Evolutionary conservation across 2,888 invertebrate species (phyloP).

Genomic region (Steinernema scapterisci): DNA sequence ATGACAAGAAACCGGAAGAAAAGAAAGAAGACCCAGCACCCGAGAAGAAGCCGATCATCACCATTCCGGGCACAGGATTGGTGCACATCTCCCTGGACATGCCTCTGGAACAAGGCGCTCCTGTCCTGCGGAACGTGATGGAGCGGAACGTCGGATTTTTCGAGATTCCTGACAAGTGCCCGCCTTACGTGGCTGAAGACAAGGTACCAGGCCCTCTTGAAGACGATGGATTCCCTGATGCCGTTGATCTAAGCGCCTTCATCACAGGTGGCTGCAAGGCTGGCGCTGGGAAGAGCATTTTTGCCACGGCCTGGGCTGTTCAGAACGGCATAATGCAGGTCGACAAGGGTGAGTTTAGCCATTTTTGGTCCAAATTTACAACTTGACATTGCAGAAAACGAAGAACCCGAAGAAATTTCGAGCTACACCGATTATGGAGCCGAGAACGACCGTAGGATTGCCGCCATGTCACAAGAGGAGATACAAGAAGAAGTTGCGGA

Average conservation of each 20-base stretch:
- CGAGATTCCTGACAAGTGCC: slow-evolving; percentile 48
- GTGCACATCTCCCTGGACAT: slow-evolving; percentile 4
- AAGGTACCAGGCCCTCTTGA: slow-evolving; percentile 1
- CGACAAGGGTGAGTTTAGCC: no score
- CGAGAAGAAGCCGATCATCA: not conserved
- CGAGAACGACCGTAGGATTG: slow-evolving; percentile 37
- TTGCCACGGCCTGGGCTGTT: slow-evolving; percentile 59
- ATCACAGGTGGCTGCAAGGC: slow-evolving; percentile 24
- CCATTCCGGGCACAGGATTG: not conserved
- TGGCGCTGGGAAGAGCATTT: slow-evolving; percentile 52
- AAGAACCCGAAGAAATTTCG: not conserved
- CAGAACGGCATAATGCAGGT: slow-evolving; percentile 18
- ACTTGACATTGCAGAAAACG: not conserved
- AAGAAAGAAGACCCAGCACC: not conserved
- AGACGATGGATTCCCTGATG: slow-evolving; percentile 61
- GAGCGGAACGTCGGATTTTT: slow-evolving; percentile 41
- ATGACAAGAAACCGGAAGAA: not conserved
- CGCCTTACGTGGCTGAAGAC: slow-evolving; percentile 38
- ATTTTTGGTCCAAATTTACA: slow-evolving; percentile 22
- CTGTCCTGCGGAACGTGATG: not conserved
- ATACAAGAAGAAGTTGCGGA: slow-evolving; percentile 52
- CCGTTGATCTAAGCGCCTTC: slow-evolving; percentile 48
- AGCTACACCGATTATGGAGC: not conserved
- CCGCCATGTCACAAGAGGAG: slow-evolving; percentile 46
- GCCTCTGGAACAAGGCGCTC: not conserved